These are phyloP conservation scores for Brachyistius frenatus DNA, from an alignment of 2,113 vertebrate species.

Conservation along the genomic window DNA sequence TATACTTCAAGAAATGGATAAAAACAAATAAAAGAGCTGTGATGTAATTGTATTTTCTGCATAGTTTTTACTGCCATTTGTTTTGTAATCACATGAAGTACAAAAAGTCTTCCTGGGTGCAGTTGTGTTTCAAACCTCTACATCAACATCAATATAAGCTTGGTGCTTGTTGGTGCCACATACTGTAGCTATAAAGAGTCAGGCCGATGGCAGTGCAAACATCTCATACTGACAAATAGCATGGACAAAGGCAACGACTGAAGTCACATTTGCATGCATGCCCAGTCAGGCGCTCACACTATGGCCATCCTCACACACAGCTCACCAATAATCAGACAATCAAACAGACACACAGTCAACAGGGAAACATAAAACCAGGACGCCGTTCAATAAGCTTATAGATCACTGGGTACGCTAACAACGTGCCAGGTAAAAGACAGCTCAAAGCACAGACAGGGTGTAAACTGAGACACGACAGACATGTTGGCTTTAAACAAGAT, in stretches of 20 bases:
- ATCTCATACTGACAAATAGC: constrained; percentile 7
- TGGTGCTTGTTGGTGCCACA: background rate
- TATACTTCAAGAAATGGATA: background rate
- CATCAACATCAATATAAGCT: background rate
- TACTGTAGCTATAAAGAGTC: background rate
- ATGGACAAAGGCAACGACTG: constrained; percentile 24
- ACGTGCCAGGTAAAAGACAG: constrained; percentile 1
- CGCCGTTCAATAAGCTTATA: constrained; percentile 47
- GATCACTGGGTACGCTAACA: constrained; percentile 26
- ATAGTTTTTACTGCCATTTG: background rate
- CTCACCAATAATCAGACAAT: constrained; percentile 57
- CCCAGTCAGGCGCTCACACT: constrained; percentile 26
- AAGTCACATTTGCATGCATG: constrained; percentile 35
- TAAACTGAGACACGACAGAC: constrained; percentile 15
- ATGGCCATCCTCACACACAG: constrained; percentile 29
- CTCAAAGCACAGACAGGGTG: background rate
- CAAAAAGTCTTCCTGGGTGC: too few relatives aligned
- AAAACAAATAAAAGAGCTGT: background rate
- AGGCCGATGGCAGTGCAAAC: constrained; percentile 6
- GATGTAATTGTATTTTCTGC: background rate
- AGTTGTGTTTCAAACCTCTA: background rate
- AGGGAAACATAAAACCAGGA: constrained; percentile 43
- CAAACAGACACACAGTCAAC: constrained; percentile 52
- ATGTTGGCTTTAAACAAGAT: background rate
- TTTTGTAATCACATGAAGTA: background rate